Percentiles rank a stretch among this genome's conserved stretches.
Evolutionary conservation across 53 echinoderm and acorn worm species (phyloP).

Genomic region (Stichopus horrens): DNA sequence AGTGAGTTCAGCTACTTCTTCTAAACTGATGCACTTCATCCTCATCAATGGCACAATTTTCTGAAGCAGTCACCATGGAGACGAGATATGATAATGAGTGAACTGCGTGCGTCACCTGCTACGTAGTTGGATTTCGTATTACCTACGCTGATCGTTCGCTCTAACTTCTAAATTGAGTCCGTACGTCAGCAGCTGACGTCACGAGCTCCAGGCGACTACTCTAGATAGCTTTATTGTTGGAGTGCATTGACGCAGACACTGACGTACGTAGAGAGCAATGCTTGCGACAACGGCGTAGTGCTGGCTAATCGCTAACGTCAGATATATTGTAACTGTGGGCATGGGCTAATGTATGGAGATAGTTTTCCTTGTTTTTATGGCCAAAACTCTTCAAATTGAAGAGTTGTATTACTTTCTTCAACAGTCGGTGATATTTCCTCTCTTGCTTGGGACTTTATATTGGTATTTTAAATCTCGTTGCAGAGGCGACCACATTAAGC

Average conservation of each 20-base stretch:
- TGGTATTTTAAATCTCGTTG: conserved; percentile 31
- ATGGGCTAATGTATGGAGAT: conserved; percentile 39
- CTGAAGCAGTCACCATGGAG: conserved; percentile 4
- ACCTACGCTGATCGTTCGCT: conserved; percentile 35
- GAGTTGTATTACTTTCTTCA: conserved; percentile 6
- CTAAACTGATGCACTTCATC: neutral
- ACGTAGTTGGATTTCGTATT: conserved; percentile 35
- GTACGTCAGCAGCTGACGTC: conserved; percentile 36
- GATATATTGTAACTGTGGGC: conserved; percentile 41
- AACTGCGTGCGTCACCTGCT: conserved; percentile 17
- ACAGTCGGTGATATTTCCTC: conserved; percentile 26
- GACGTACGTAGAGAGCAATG: conserved; percentile 14
- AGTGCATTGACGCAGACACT: conserved; percentile 37
- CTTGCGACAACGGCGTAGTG: conserved; percentile 40
- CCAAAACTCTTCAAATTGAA: conserved; percentile 35
- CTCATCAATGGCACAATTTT: neutral
- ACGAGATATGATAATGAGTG: conserved; percentile 21
- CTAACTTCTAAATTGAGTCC: conserved; percentile 30
- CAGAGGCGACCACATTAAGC: conserved; percentile 6
- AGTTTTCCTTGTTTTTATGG: conserved; percentile 45
- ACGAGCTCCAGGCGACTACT: conserved; percentile 35
- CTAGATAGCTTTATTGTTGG: conserved; percentile 38
- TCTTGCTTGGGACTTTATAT: conserved; percentile 30
- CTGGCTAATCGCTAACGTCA: conserved; percentile 45
- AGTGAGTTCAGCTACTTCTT: neutral